Evolutionary conservation across 2,797 vertebrate genomes (phyloP).

Genomic region (Chelon auratus): DNA sequence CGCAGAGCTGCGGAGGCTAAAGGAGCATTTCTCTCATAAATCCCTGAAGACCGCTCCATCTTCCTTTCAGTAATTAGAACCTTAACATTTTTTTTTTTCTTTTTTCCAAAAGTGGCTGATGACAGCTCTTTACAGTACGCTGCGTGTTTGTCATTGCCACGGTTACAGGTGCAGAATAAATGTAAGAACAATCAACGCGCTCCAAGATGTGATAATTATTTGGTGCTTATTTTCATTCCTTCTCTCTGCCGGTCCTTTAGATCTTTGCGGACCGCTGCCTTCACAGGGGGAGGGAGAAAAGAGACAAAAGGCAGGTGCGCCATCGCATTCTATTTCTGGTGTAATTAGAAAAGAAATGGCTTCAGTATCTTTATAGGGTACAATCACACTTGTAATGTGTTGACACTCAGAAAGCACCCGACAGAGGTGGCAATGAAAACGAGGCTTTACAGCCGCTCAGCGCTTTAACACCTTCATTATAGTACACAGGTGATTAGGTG

Average conservation of each 20-base stretch:
- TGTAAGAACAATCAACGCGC: background rate
- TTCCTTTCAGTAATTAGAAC: background rate
- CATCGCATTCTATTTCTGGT: slow-evolving; percentile 52
- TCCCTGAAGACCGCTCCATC: background rate
- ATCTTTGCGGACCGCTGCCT: slow-evolving; percentile 21
- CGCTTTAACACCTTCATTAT: slow-evolving; percentile 41
- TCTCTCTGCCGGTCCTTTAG: background rate
- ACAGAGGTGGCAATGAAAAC: slow-evolving; percentile 32
- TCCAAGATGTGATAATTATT: too few relatives aligned
- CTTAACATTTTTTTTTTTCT: background rate
- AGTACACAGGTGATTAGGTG: slow-evolving; percentile 4
- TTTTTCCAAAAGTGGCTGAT: too few relatives aligned
- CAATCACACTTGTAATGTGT: slow-evolving; percentile 46
- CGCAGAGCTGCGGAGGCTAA: too few relatives aligned
- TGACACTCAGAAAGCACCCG: slow-evolving; percentile 40
- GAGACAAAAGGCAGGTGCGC: slow-evolving; percentile 40
- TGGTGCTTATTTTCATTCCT: background rate
- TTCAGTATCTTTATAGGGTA: slow-evolving; percentile 38
- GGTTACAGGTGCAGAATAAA: background rate
- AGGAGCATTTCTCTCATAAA: too few relatives aligned
- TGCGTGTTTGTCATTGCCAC: too few relatives aligned
- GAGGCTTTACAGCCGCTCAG: slow-evolving; percentile 11
- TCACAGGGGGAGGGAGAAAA: slow-evolving; percentile 5
- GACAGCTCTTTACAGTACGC: too few relatives aligned
- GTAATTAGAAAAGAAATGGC: slow-evolving; percentile 55